These are phyloP conservation scores for Sinelater perroti DNA, from an alignment of 2,888 invertebrate species.

Conservation along the genomic window DNA sequence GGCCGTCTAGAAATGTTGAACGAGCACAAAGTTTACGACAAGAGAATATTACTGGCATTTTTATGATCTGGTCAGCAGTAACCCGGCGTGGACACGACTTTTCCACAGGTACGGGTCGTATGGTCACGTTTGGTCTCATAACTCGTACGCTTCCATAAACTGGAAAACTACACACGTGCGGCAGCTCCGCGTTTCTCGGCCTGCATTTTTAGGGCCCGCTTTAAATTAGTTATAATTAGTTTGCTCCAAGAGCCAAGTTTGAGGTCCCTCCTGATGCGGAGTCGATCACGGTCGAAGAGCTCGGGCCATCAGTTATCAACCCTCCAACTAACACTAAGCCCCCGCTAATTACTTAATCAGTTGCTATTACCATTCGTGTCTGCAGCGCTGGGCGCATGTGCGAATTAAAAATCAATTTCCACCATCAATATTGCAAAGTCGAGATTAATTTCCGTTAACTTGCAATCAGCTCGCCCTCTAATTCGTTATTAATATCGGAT, in stretches of 20 bases:
- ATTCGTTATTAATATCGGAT: conserved; percentile 46
- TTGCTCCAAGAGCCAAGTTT: too few species aligned
- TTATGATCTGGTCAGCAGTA: conserved; percentile 38
- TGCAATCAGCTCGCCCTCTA: conserved; percentile 46
- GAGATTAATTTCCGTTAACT: conserved; percentile 53
- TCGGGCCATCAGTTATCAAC: too few species aligned
- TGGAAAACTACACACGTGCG: conserved; percentile 12
- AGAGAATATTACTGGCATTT: conserved; percentile 37
- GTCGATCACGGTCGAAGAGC: too few species aligned
- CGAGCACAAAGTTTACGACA: conserved; percentile 36
- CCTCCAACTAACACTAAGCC: conserved; percentile 27
- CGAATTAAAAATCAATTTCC: conserved; percentile 57
- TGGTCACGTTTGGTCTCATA: conserved; percentile 22
- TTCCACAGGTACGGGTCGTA: conserved; percentile 24
- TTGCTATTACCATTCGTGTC: conserved; percentile 32
- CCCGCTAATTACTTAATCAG: conserved; percentile 35
- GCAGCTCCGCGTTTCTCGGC: background rate
- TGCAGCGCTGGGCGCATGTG: conserved; percentile 44
- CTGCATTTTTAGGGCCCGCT: conserved; percentile 8
- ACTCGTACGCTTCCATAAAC: conserved; percentile 13
- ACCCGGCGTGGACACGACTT: conserved; percentile 27
- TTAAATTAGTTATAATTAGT: conserved; percentile 21
- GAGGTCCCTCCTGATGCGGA: too few species aligned
- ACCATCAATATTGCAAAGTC: conserved; percentile 53
- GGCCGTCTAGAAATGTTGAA: conserved; percentile 32